Conservation (phyloP, 2,797 vertebrate genomes). For the Dicrostonyx torquatus region DNA sequence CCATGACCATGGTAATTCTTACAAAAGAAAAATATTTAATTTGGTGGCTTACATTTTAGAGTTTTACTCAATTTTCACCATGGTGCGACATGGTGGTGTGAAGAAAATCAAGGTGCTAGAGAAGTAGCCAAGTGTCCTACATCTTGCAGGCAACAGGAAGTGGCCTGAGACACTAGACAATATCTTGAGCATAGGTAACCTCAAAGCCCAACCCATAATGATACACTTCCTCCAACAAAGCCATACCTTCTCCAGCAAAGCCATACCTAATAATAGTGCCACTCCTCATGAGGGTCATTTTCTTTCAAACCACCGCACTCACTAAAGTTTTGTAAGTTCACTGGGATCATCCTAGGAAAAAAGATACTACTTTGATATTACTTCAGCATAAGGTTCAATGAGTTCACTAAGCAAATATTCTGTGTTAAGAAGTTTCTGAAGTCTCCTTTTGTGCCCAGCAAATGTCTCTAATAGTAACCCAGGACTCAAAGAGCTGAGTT, state of each 20-base stretch:
- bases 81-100: neutral
- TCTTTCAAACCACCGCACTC: neutral
- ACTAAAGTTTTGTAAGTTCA: neutral
- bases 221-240: neutral
- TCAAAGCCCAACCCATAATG: neutral
- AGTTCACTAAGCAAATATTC: neutral
- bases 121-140: neutral
- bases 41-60: neutral
- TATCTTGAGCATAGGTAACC: neutral
- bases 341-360: neutral
- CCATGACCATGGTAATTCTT: neutral
- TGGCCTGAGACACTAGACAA: neutral
- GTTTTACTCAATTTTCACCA: neutral
- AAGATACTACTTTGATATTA: neutral
- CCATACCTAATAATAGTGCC: neutral
- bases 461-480: neutral
- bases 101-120: neutral
- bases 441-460: neutral
- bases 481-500: neutral
- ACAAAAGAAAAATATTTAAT: neutral
- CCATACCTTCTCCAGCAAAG: neutral
- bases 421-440: slow-evolving; percentile 46
- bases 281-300: neutral
- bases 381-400: neutral
- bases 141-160: neutral